Evolutionary conservation across 1,140 invertebrate species (phyloP).

Genomic region (Idris sp.): DNA sequence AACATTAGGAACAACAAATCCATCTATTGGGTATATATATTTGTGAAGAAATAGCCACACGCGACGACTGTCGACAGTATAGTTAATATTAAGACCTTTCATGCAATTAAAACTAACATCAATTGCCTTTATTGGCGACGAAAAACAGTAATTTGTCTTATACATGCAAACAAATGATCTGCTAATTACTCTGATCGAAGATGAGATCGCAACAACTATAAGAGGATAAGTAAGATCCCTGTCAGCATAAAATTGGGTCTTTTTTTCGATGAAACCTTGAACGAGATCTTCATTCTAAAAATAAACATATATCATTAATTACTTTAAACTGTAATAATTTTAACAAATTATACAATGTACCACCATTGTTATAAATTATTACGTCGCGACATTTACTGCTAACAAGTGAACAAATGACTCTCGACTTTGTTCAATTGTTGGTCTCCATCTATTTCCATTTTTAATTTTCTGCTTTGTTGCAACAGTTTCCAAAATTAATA

Average conservation of each 20-base stretch:
- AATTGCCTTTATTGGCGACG: not conserved
- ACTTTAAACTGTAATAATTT: too few species aligned
- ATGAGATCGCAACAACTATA: not conserved
- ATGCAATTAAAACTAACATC: not conserved
- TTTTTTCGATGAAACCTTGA: slow-evolving; percentile 8
- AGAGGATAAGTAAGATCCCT: not conserved
- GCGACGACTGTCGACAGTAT: not conserved
- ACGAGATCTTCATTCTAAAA: slow-evolving; percentile 31
- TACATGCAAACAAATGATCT: not conserved
- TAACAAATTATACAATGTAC: too few species aligned
- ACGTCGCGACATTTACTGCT: too few species aligned
- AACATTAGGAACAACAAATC: not conserved
- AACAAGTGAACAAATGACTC: too few species aligned
- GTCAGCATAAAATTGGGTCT: not conserved
- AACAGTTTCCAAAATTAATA: too few species aligned
- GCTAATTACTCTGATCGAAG: not conserved
- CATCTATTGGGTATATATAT: not conserved
- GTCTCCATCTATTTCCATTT: too few species aligned
- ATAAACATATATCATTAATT: too few species aligned
- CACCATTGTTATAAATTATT: too few species aligned
- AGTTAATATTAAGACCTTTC: not conserved
- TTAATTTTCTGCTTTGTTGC: too few species aligned
- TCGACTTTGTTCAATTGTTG: too few species aligned
- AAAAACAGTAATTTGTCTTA: not conserved
- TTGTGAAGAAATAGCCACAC: not conserved